Evolutionary conservation across 2,113 vertebrate species (phyloP).

Genomic region (Camelus dromedarius): DNA sequence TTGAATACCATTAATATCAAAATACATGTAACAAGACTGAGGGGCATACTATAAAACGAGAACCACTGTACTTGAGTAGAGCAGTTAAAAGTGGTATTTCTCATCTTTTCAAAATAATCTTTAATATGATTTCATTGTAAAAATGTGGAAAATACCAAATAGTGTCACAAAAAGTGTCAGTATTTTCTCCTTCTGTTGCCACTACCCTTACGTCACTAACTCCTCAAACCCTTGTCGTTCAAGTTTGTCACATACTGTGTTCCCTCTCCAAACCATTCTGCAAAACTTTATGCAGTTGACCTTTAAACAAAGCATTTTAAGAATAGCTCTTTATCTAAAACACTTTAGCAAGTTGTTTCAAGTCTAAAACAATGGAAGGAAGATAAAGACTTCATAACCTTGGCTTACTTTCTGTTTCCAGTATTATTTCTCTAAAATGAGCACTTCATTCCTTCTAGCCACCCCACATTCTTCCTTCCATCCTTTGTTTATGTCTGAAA

Average conservation of each 20-base stretch:
- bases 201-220: no score
- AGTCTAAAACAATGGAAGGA: neutral
- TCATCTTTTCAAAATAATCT: constrained; percentile 8
- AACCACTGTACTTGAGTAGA: neutral
- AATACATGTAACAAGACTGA: neutral
- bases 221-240: neutral
- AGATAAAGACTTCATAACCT: neutral
- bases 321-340: neutral
- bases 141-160: neutral
- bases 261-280: neutral
- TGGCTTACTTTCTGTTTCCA: neutral
- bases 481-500: neutral
- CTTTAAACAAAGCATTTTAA: neutral
- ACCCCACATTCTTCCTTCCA: neutral
- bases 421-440: neutral
- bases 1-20: neutral
- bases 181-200: neutral
- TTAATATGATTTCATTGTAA: neutral
- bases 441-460: neutral
- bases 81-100: neutral
- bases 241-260: neutral
- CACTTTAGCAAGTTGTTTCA: neutral
- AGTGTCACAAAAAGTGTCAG: neutral
- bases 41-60: neutral
- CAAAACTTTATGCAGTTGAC: neutral